phyloP scores from a whole-genome alignment of 1,140 invertebrate species.

The Trichoplusia ni region DNA sequence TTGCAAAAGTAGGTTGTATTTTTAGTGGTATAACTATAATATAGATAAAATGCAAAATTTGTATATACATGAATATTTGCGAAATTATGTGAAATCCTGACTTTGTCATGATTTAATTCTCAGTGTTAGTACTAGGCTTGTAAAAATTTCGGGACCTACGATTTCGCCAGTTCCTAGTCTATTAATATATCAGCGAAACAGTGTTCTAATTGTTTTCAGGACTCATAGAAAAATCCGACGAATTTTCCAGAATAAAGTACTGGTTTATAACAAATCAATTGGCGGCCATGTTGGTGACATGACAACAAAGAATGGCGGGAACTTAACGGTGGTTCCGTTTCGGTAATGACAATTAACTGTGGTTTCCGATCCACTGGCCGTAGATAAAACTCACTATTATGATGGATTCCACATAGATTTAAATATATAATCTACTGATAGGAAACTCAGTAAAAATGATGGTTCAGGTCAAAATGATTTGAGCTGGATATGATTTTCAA shows the following conservation, averaged over 20 bases:
- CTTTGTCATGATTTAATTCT: no score
- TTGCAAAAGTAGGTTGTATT: no score
- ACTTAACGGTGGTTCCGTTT: conserved; percentile 42
- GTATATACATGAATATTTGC: no score
- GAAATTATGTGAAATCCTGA: no score
- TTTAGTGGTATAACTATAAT: background rate
- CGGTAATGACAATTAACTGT: conserved; percentile 47
- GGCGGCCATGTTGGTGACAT: conserved; percentile 21
- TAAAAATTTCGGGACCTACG: no score
- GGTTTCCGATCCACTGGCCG: conserved; percentile 57
- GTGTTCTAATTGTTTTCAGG: no score
- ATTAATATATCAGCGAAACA: no score
- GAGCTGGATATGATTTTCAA: no score
- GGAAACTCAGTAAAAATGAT: background rate
- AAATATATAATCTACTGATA: background rate
- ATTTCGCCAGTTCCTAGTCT: no score
- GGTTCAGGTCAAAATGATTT: no score
- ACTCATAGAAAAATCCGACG: background rate
- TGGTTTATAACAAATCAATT: conserved; percentile 24
- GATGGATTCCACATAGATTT: conserved; percentile 9
- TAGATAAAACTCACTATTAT: conserved; percentile 40
- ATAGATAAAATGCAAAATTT: no score
- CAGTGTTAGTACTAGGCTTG: no score
- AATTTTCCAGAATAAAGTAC: background rate
- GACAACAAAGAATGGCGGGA: conserved; percentile 35